A percentile compares a stretch with the other conserved stretches of the same genome.
Conservation (phyloP, 2,888 invertebrate species). For the Drosophila longiperda region DNA sequence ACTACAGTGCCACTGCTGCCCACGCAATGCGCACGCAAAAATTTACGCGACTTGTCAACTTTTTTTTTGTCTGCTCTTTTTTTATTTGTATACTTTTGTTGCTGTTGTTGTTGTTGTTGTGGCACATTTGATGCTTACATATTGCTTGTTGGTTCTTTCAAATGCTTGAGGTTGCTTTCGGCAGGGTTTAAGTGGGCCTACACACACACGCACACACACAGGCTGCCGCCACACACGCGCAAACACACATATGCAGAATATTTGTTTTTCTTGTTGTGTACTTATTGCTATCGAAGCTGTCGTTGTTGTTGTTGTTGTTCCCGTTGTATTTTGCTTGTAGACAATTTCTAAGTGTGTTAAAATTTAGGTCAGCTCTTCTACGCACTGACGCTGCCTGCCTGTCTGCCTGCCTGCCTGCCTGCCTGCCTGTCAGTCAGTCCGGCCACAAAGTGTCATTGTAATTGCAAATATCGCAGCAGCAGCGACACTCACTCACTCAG, state of each 20-base stretch:
- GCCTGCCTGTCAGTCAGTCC: conserved; percentile 42
- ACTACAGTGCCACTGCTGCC: conserved; percentile 48
- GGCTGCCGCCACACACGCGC: conserved; percentile 1
- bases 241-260: conserved; percentile 4
- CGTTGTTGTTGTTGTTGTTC: conserved; percentile 55
- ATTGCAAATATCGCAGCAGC: conserved; percentile 81
- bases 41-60: conserved; percentile 79
- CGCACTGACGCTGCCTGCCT: conserved; percentile 43
- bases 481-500: conserved; percentile 33
- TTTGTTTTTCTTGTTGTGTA: conserved; percentile 68
- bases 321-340: conserved; percentile 69
- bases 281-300: conserved; percentile 75
- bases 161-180: conserved; percentile 79
- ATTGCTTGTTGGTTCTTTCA: conserved; percentile 73
- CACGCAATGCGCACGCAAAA: conserved; percentile 77
- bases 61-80: conserved; percentile 4
- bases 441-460: conserved; percentile 80
- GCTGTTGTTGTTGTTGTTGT: conserved; percentile 25
- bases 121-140: conserved; percentile 65
- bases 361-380: conserved; percentile 76
- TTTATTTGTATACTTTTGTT: conserved; percentile 38
- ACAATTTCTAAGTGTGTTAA: conserved; percentile 79
- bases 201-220: conserved; percentile 45
- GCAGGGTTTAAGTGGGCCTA: conserved; percentile 82
- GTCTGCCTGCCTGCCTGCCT: conserved; percentile 19